Evolutionary conservation across 2,113 vertebrate species (phyloP).

Genomic region (Podocnemis expansa): DNA sequence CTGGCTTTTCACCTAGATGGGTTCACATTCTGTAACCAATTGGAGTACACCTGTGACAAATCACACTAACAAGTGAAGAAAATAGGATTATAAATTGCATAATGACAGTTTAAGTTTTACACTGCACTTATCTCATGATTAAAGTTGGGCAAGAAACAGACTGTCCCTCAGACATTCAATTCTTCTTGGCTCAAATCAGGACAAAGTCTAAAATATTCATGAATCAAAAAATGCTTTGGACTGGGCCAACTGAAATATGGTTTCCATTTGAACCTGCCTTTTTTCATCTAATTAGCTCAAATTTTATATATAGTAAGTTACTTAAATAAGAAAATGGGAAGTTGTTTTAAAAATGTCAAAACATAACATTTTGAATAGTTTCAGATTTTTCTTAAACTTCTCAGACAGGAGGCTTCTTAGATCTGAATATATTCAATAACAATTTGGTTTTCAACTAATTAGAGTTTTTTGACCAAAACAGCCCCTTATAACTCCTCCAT

Average conservation of each 20-base stretch:
- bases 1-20: background rate
- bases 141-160: background rate
- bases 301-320: background rate
- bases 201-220: background rate
- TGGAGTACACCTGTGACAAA: background rate
- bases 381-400: too few species aligned
- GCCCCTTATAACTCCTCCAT: too few species aligned
- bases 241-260: background rate
- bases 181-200: background rate
- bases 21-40: background rate
- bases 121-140: background rate
- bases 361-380: too few species aligned
- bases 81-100: background rate
- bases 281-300: background rate
- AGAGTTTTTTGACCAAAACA: background rate
- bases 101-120: background rate
- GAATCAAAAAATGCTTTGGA: background rate
- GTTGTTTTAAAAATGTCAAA: too few species aligned
- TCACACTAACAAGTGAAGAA: background rate
- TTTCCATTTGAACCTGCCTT: background rate
- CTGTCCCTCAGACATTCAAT: background rate
- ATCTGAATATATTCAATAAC: background rate
- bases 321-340: background rate
- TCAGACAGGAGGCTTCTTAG: too few species aligned
- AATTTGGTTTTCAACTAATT: background rate